Percentiles rank a stretch among this genome's conserved stretches.
Evolutionary conservation across 30 jellyfish, hydroid and myxozoan species (phyloP).

Genomic region (Haliclystus octoradiatus): DNA sequence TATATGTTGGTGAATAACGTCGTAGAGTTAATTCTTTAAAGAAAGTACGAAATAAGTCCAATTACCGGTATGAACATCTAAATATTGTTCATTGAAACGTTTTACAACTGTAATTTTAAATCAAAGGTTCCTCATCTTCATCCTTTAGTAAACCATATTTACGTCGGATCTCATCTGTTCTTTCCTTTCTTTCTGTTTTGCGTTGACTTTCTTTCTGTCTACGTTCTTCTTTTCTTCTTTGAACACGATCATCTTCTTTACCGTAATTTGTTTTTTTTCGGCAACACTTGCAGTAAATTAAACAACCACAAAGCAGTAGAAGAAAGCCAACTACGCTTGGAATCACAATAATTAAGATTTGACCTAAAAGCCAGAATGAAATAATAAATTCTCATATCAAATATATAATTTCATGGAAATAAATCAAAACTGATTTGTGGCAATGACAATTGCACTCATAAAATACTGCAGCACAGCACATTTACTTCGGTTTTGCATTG

Average conservation of each 20-base stretch:
- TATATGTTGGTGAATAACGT: no score
- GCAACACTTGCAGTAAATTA: constrained; percentile 95
- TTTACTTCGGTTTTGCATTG: no score
- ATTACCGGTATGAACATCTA: no score
- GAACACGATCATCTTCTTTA: constrained; percentile 65
- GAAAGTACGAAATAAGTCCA: no score
- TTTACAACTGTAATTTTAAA: not conserved
- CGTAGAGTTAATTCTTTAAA: no score
- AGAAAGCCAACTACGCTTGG: constrained; percentile 74
- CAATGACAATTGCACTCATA: not conserved
- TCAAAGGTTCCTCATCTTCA: constrained; percentile 91
- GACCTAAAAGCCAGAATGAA: constrained; percentile 35
- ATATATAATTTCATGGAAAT: not conserved
- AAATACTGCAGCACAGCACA: no score
- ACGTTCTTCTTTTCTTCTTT: constrained; percentile 51
- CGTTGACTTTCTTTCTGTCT: constrained; percentile 47
- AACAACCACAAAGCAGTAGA: constrained; percentile 92
- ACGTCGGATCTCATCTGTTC: constrained; percentile 81
- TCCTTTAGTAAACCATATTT: constrained; percentile 86
- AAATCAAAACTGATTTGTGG: not conserved
- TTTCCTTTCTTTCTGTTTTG: constrained; percentile 52
- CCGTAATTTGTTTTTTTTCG: constrained; percentile 54
- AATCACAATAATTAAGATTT: constrained; percentile 68
- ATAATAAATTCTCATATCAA: no score
- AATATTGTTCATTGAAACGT: not conserved